Evolutionary conservation across 2,888 invertebrate species (phyloP), one percentile per base, ranked within the genome.

Genomic region (Chrysolina oricalcia): DNA sequence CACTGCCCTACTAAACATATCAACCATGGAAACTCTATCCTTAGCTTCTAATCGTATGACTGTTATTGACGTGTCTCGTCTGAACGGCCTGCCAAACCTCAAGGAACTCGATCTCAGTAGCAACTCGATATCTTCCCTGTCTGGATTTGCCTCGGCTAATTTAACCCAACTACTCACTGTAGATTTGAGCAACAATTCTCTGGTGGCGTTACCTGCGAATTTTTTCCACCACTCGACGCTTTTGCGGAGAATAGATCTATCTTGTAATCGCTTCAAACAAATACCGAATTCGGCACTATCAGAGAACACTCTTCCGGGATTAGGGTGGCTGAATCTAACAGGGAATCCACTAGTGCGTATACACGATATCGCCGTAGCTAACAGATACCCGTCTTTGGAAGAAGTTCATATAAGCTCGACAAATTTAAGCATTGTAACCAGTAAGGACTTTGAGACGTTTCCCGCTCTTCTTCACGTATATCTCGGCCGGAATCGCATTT

Each of bases 391-490:
- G 2, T 90, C 93, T n/a, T 90, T 96, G n/a, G 94, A 95, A 87
- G 95, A 96, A 88, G 91, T 83, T 59, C 93, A 96, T 86, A 93
- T 96, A 80, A 93, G 93, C 77, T 91, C 92, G 59, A 96, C 96
- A 9, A 96, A 96, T 86, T 90, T 96, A 68, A 94, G 93, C 21
- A 94, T 96, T 79, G 92, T 97, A 65, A 95, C 95, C 0, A 95
- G 94, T 81, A 94, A 94, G 86, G 96, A 96, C 85, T 96, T 97
- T 84, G 95, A 95, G 84, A 93, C 94, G 46, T 96, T 96, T 84
- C 94, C 95, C 21, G 92, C 93, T 0, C 89, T 96, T 46, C 92
- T 95, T 85, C 94, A 94, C 84, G 90, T 96, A 72, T 93, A 93
- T 85, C 89, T 96, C 81, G 91, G 92, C 50, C 92, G 91, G 81